Percentiles rank a stretch among this genome's conserved stretches.
These are phyloP conservation scores for Glossosoma conforme DNA, from an alignment of 1,140 invertebrate genomes.

Conservation along the genomic window DNA sequence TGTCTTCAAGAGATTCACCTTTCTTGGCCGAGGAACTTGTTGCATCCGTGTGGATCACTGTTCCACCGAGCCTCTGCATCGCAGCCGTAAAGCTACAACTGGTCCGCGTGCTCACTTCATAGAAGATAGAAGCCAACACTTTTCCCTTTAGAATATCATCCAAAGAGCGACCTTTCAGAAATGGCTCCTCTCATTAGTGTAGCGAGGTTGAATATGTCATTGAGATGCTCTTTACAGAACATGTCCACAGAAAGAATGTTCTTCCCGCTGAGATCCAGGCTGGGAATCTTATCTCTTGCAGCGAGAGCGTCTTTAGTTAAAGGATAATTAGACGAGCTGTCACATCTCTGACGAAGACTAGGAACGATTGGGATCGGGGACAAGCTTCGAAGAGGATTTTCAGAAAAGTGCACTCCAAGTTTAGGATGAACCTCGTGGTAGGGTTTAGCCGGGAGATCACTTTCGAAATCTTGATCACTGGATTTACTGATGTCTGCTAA, in stretches of 20 bases:
- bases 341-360: conserved; percentile 50
- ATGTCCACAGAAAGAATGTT: conserved; percentile 81
- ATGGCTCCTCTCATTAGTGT: conserved; percentile 79
- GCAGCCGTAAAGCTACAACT: conserved; percentile 93
- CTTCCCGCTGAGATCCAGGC: conserved; percentile 59
- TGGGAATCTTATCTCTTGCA: conserved; percentile 33
- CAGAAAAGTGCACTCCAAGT: conserved; percentile 56
- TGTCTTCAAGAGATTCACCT: conserved; percentile 93
- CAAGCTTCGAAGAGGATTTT: conserved; percentile 39
- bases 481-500: conserved; percentile 41
- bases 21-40: conserved; percentile 91
- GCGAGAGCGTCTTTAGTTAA: conserved; percentile 41
- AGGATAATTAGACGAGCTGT: conserved; percentile 50
- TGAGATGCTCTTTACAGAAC: conserved; percentile 87
- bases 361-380: conserved; percentile 47
- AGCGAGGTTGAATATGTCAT: conserved; percentile 92
- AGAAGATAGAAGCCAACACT: conserved; percentile 94
- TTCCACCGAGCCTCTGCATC: conserved; percentile 92
- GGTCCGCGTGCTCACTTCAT: conserved; percentile 95
- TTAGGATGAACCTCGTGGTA: conserved; percentile 32
- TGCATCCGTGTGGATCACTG: conserved; percentile 85
- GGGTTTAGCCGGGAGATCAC: conserved; percentile 42
- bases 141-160: conserved; percentile 91
- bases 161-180: conserved; percentile 73
- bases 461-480: conserved; percentile 46